These are phyloP conservation scores for Acropternis orthonyx DNA, from an alignment of 2,797 vertebrate genomes.

Conservation along the genomic window DNA sequence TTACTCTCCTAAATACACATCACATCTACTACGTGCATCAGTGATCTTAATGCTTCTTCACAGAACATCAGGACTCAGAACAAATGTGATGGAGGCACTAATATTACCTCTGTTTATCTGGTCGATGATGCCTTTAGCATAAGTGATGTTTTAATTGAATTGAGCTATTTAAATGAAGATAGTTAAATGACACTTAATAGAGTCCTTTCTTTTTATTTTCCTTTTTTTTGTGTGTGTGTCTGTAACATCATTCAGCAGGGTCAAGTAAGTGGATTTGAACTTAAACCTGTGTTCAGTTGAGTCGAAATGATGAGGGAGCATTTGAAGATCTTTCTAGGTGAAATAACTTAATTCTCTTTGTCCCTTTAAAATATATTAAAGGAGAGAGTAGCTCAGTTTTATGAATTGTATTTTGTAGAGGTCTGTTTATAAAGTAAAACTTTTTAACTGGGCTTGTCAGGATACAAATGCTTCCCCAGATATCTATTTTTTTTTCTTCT, in stretches of 20 bases:
- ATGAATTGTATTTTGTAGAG: background rate
- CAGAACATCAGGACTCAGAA: background rate
- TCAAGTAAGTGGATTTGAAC: background rate
- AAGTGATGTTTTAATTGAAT: background rate
- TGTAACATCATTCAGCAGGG: background rate
- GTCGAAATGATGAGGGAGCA: background rate
- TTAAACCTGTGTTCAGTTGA: background rate
- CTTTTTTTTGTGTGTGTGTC: background rate
- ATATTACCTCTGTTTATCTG: background rate
- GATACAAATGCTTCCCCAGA: background rate
- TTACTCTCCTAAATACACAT: background rate
- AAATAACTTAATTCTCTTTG: background rate
- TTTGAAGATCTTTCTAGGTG: background rate
- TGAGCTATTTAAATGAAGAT: background rate
- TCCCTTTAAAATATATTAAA: background rate
- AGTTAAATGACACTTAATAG: background rate
- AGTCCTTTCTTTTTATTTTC: background rate
- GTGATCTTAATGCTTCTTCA: background rate
- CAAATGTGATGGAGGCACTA: background rate
- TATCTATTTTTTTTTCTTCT: background rate
- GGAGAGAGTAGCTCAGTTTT: background rate
- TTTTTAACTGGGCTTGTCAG: background rate
- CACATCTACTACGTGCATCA: background rate
- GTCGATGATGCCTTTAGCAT: background rate
- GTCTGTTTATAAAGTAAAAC: background rate